Evolutionary conservation across 2,113 vertebrate genomes (phyloP), one percentile per base, ranked within the genome.

Genomic region (Xyrauchen texanus): DNA sequence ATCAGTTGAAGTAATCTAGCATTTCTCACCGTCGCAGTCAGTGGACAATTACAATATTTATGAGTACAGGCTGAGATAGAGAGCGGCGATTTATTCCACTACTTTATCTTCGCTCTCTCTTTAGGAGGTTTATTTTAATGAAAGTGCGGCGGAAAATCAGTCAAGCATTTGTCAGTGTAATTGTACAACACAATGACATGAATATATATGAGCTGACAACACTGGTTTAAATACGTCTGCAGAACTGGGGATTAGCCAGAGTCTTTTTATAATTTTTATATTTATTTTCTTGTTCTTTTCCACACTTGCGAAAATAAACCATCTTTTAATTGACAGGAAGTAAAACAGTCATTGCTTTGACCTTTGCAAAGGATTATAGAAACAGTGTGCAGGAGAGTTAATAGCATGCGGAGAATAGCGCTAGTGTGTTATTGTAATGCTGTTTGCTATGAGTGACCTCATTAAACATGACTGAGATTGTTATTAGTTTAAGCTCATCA

Each of bases 161-260:
- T 92, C 89, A 89, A 89, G 90, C 92, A 92, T 92, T 92, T 92
- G 90, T 92, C 91, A 90, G 85, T 87, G 90, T 92, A 92, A 93
- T 91, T 92, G 88, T 92, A 91, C 86, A 90, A 92, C 90, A 91
- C 90, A 91, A 91, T 91, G 87, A 85, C 86, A 90, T 93, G 89
- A 92, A 93, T 93, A 91, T 90, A 89, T 91, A 89, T 91, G 89
- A 91, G 88, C 78, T 79, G 78, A 87, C 84, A 86, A 81, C 86
- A 85, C 90, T 85, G 91, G 91, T 92, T 88, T 91, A 90, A 34
- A 90, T 90, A 90, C 89, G 88, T 86, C 85, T 86, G 84, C 82
- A 80, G 87, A 91, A 91, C 88, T 86, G 53, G 13, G 72, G 68
- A 83, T 79, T 81, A 80, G 66, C 21, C 58, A 2, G 79, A 76